Evolutionary conservation across 2,113 vertebrate genomes (phyloP).

Genomic region (Archocentrus centrarchus): DNA sequence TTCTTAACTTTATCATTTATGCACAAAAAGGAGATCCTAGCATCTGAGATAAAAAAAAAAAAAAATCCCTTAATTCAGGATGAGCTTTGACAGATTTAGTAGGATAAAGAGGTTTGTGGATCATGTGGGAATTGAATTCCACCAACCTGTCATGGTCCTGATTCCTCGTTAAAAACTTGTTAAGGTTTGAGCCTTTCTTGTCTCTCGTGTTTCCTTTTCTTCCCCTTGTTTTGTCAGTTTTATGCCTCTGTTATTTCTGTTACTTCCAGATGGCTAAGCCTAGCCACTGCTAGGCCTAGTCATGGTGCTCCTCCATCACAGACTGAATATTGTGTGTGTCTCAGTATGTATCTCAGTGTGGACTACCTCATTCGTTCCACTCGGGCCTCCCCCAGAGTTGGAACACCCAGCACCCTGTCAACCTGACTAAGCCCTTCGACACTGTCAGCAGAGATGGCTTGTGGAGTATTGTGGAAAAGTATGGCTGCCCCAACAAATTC

Average conservation of each 20-base stretch:
- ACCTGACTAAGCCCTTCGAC: too few species aligned
- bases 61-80: neutral
- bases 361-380: too few species aligned
- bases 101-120: neutral
- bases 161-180: neutral
- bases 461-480: too few species aligned
- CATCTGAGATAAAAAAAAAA: constrained; percentile 28
- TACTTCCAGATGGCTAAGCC: too few species aligned
- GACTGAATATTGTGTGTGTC: too few species aligned
- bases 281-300: too few species aligned
- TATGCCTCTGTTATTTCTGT: neutral
- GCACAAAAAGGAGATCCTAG: neutral
- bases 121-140: neutral
- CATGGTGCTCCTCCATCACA: too few species aligned
- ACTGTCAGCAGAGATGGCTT: too few species aligned
- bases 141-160: neutral
- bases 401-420: too few species aligned
- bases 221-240: neutral
- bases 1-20: constrained; percentile 19
- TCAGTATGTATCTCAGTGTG: too few species aligned
- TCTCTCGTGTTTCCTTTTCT: neutral
- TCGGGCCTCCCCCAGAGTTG: too few species aligned
- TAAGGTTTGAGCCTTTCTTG: neutral
- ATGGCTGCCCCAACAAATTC: too few species aligned
- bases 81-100: neutral